phyloP scores from a whole-genome alignment of 1,140 invertebrate genomes.

The Magallana angulata region DNA sequence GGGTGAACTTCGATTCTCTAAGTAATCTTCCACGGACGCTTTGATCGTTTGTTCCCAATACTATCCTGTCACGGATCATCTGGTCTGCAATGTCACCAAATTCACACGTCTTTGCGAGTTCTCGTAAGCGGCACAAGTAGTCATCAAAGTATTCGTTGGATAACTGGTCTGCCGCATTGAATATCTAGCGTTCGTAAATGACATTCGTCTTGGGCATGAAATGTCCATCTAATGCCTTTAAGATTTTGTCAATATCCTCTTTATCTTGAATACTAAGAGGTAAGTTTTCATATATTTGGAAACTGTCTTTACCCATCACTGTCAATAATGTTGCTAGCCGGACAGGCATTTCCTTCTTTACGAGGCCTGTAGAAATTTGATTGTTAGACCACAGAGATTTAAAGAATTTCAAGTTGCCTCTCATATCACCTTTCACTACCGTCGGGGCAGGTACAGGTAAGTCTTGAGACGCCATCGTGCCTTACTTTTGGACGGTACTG shows the following conservation, averaged over 20 bases:
- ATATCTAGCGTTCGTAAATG: conserved; percentile 36
- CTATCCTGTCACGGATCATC: conserved; percentile 2
- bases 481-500: neutral
- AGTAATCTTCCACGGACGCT: neutral
- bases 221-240: conserved; percentile 37
- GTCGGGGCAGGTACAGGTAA: neutral
- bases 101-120: conserved; percentile 13
- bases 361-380: neutral
- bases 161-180: conserved; percentile 27
- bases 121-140: neutral
- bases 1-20: neutral
- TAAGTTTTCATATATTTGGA: conserved; percentile 18
- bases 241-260: neutral
- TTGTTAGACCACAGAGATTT: conserved; percentile 38
- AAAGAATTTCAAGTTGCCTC: conserved; percentile 33
- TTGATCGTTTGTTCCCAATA: neutral
- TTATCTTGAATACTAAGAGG: neutral
- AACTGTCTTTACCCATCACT: too few relatives aligned
- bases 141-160: conserved; percentile 21
- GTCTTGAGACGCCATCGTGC: neutral
- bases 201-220: conserved; percentile 40
- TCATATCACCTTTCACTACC: too few relatives aligned
- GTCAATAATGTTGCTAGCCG: conserved; percentile 33
- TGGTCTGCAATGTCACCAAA: neutral
- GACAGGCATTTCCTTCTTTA: conserved; percentile 14